phyloP scores from a whole-genome alignment of 2,888 invertebrate genomes.

The Tupiocoris notatus region DNA sequence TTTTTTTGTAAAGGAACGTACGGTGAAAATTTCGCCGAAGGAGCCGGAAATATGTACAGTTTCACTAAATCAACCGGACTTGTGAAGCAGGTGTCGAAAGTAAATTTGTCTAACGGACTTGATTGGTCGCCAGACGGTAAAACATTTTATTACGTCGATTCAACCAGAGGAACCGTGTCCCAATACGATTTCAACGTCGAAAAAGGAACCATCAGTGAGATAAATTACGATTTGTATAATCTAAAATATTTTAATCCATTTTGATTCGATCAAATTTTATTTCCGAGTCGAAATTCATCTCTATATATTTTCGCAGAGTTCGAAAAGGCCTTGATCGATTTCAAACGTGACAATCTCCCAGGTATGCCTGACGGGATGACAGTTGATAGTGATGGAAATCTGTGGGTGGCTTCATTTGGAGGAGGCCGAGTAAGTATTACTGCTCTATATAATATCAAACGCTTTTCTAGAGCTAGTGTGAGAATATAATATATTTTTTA shows the following conservation, averaged over 20 bases:
- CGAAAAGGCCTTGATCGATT: neutral
- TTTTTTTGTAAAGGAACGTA: neutral
- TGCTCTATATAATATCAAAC: too few species aligned
- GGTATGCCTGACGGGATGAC: neutral
- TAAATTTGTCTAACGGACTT: slow-evolving; percentile 73
- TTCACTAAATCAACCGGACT: slow-evolving; percentile 25
- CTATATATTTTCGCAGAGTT: too few species aligned
- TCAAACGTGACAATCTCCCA: neutral
- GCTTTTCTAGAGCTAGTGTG: too few species aligned
- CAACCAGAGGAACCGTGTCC: slow-evolving; percentile 33
- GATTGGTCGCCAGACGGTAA: slow-evolving; percentile 61
- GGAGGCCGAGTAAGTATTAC: neutral
- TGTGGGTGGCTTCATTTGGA: neutral
- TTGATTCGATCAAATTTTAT: too few species aligned
- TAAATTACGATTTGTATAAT: too few species aligned
- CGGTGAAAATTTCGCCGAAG: neutral
- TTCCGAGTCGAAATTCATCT: too few species aligned
- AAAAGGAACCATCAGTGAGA: slow-evolving; percentile 64
- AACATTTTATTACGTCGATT: slow-evolving; percentile 46
- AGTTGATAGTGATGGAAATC: neutral
- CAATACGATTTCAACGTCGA: slow-evolving; percentile 70
- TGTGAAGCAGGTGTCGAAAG: slow-evolving; percentile 51
- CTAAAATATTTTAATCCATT: too few species aligned
- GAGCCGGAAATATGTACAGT: slow-evolving; percentile 53
- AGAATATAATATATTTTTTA: too few species aligned